phyloP scores from a whole-genome alignment of 2,113 vertebrate species.

The Verasper variegatus region DNA sequence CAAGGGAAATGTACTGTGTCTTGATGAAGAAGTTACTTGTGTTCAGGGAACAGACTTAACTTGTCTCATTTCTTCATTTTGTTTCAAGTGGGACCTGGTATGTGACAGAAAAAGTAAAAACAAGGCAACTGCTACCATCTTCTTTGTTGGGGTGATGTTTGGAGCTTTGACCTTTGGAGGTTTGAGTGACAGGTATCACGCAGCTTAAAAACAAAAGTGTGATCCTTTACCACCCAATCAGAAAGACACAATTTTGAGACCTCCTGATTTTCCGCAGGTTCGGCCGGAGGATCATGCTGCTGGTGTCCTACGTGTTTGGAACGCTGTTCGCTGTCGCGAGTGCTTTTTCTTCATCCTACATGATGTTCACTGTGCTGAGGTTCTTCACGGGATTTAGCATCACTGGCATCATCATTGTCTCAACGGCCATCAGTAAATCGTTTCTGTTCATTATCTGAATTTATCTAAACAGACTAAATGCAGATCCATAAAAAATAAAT shows the following conservation, averaged over 20 bases:
- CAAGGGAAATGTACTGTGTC: background rate
- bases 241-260: background rate
- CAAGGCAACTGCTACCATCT: conserved; percentile 84
- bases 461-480: background rate
- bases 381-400: conserved; percentile 82
- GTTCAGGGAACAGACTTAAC: background rate
- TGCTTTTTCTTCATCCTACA: conserved; percentile 75
- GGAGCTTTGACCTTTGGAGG: conserved; percentile 86
- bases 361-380: conserved; percentile 79
- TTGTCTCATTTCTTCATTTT: background rate
- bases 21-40: background rate
- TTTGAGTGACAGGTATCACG: conserved; percentile 86
- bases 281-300: conserved; percentile 77
- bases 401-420: conserved; percentile 79
- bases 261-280: conserved; percentile 58
- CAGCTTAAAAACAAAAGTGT: background rate
- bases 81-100: conserved; percentile 88
- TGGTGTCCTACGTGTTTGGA: conserved; percentile 73
- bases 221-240: background rate
- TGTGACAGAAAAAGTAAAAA: conserved; percentile 85
- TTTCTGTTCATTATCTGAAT: background rate
- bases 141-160: conserved; percentile 86
- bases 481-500: background rate
- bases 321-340: conserved; percentile 75
- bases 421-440: conserved; percentile 76